Evolutionary conservation across 2,113 vertebrate species (phyloP).

Genomic region (Coreoperca whiteheadi): DNA sequence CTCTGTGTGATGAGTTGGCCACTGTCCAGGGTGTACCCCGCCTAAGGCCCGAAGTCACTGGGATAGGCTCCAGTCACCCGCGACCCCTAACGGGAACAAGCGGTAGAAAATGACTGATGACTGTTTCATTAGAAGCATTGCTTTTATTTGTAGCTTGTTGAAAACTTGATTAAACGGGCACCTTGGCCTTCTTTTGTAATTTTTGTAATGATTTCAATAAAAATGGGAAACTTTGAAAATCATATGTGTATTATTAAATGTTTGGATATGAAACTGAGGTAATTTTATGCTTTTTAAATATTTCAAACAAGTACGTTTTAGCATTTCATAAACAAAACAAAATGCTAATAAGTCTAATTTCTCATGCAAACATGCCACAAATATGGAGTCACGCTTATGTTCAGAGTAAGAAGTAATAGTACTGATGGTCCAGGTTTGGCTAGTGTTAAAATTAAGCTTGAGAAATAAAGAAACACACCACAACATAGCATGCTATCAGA

Average conservation of each 20-base stretch:
- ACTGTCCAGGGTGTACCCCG: too few relatives aligned
- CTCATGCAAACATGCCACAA: background rate
- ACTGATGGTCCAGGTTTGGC: background rate
- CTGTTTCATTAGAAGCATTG: background rate
- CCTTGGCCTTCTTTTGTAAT: background rate
- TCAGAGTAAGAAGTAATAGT: background rate
- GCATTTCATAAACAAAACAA: background rate
- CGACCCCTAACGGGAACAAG: too few relatives aligned
- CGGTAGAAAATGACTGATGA: too few relatives aligned
- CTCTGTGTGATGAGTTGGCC: too few relatives aligned
- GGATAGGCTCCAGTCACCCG: too few relatives aligned
- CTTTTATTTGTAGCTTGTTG: background rate
- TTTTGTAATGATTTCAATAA: constrained; percentile 35
- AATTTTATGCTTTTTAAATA: background rate
- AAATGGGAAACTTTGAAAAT: background rate
- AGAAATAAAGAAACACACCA: background rate
- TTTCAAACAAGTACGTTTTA: background rate
- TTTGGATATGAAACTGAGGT: background rate
- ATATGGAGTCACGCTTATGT: background rate
- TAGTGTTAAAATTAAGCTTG: background rate
- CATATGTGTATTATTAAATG: background rate
- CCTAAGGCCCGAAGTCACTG: too few relatives aligned
- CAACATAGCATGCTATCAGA: background rate
- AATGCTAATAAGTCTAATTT: background rate
- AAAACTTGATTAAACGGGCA: background rate